Percentiles rank a stretch among this genome's conserved stretches.
Conservation (phyloP, 2,888 invertebrate genomes). For the Zaprionus obscuricornis region DNA sequence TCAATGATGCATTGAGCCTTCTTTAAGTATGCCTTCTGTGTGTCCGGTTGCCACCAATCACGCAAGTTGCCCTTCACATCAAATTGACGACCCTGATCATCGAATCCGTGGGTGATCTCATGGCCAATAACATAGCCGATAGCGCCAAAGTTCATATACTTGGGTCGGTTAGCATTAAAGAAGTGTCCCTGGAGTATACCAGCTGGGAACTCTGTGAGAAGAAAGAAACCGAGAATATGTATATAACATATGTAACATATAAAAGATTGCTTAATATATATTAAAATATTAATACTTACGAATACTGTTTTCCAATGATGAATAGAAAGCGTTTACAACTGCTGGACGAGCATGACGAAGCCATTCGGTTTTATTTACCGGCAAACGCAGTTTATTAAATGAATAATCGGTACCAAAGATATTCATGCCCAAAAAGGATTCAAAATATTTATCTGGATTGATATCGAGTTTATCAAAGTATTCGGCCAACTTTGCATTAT, state of each 20-base stretch:
- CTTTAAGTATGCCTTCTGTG: slow-evolving; percentile 91
- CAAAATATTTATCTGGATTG: slow-evolving; percentile 88
- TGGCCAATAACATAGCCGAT: slow-evolving; percentile 96
- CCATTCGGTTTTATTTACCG: slow-evolving; percentile 94
- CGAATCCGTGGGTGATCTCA: slow-evolving; percentile 96
- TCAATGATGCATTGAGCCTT: slow-evolving; percentile 95
- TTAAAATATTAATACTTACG: slow-evolving; percentile 86
- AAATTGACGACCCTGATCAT: slow-evolving; percentile 95
- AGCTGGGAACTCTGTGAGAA: slow-evolving; percentile 92
- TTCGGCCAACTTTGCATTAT: slow-evolving; percentile 90
- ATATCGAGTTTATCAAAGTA: slow-evolving; percentile 91
- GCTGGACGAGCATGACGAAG: slow-evolving; percentile 92
- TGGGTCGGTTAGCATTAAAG: slow-evolving; percentile 93
- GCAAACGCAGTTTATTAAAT: slow-evolving; percentile 90
- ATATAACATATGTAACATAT: not conserved
- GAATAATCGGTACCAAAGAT: slow-evolving; percentile 92
- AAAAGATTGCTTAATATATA: not conserved
- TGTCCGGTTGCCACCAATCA: slow-evolving; percentile 96
- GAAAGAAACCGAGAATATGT: not conserved
- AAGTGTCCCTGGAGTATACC: slow-evolving; percentile 96
- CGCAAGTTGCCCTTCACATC: slow-evolving; percentile 95
- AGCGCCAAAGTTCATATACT: slow-evolving; percentile 96
- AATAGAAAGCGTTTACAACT: slow-evolving; percentile 94
- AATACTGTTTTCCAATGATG: slow-evolving; percentile 93
- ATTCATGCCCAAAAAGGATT: slow-evolving; percentile 90